Evolutionary conservation across 2,113 vertebrate genomes (phyloP).

Genomic region (Oncorhynchus clarkii): DNA sequence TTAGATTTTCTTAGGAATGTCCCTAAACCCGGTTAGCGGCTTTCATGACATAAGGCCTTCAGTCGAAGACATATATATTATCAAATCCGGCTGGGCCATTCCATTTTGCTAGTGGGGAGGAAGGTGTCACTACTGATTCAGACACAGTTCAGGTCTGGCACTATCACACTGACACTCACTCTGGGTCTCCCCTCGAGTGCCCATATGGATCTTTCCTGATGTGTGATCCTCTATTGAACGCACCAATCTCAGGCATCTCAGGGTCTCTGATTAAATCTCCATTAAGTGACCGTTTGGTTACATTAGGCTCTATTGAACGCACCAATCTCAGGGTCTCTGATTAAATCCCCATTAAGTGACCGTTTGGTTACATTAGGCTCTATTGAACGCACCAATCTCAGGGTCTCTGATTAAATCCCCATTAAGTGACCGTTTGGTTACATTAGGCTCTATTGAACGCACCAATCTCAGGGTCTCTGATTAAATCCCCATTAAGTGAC

Average conservation of each 20-base stretch:
- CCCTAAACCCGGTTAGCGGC: too few species aligned
- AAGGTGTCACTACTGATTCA: neutral
- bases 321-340: too few species aligned
- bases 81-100: neutral
- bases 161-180: neutral
- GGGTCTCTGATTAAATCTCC: neutral
- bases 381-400: neutral
- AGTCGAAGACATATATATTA: neutral
- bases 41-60: too few species aligned
- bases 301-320: too few species aligned
- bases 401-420: neutral
- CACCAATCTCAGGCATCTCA: neutral
- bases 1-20: too few species aligned
- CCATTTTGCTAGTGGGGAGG: neutral
- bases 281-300: neutral
- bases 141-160: neutral
- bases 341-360: too few species aligned
- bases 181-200: neutral
- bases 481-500: neutral
- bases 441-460: neutral
- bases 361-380: neutral
- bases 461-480: neutral
- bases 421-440: neutral
- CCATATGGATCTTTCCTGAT: neutral
- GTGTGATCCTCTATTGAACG: neutral